Conservation (phyloP, 1,140 invertebrate genomes). For the Andrena cerasifolii region DNA sequence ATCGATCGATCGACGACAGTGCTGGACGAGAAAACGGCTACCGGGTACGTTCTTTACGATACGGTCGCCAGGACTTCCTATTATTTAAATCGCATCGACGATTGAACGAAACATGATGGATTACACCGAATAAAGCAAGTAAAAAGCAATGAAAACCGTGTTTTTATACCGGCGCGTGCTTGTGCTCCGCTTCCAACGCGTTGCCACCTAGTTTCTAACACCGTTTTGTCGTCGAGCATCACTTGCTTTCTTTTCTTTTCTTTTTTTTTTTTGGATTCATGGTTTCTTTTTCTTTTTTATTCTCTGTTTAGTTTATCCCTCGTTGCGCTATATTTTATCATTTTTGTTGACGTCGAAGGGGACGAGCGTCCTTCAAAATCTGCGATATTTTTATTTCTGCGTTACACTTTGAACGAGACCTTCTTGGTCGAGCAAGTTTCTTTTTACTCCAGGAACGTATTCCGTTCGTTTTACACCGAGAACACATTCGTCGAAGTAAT, state of each 20-base stretch:
- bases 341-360: not conserved
- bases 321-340: not conserved
- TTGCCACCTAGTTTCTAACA: not conserved
- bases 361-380: not conserved
- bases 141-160: constrained; percentile 28
- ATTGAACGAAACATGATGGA: not conserved
- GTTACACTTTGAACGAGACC: not conserved
- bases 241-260: constrained; percentile 11
- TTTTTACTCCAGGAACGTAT: not conserved
- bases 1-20: constrained; percentile 56
- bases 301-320: not conserved
- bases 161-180: constrained; percentile 24
- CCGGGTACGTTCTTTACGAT: not conserved
- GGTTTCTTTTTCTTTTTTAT: not conserved
- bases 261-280: not conserved
- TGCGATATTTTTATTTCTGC: not conserved
- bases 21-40: constrained; percentile 13
- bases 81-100: constrained; percentile 33
- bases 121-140: constrained; percentile 34
- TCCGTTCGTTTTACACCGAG: not conserved
- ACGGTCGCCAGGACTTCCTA: not conserved
- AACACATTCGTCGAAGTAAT: not conserved
- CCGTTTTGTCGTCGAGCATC: not conserved
- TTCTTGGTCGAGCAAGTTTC: not conserved
- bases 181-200: not conserved